phyloP scores from a whole-genome alignment of 2,113 vertebrate species.

The Mugil cephalus region DNA sequence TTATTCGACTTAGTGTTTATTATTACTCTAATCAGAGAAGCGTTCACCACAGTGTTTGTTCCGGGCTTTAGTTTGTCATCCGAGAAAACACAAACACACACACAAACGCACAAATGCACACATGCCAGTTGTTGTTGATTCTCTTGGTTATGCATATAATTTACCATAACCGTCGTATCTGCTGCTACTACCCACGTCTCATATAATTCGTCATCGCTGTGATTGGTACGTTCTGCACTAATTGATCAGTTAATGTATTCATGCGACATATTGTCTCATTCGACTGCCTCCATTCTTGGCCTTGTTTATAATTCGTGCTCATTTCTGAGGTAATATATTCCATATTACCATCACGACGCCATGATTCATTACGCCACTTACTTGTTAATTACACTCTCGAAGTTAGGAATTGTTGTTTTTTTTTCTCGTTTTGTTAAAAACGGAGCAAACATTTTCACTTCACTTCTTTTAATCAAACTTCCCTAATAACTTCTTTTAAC shows the following conservation, averaged over 20 bases:
- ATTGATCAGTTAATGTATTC: slow-evolving; percentile 29
- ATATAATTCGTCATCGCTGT: slow-evolving; percentile 6
- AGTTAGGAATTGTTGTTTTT: slow-evolving; percentile 38
- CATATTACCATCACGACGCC: slow-evolving; percentile 6
- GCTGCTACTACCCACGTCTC: slow-evolving; percentile 10
- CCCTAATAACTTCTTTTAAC: slow-evolving; percentile 1
- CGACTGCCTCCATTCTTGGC: slow-evolving; percentile 3
- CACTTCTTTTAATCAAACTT: slow-evolving; percentile 33
- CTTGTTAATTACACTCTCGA: slow-evolving; percentile 54
- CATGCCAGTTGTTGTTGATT: background rate
- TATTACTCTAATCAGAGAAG: slow-evolving; percentile 4
- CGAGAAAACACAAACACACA: background rate
- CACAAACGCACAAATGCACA: too few relatives aligned
- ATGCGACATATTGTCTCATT: slow-evolving; percentile 12
- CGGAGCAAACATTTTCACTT: slow-evolving; percentile 30
- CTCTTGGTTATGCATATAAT: slow-evolving; percentile 33
- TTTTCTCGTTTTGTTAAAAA: slow-evolving; percentile 14
- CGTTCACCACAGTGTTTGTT: slow-evolving; percentile 9
- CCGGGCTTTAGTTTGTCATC: background rate
- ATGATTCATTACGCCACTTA: slow-evolving; percentile 47
- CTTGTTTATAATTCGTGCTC: slow-evolving; percentile 17
- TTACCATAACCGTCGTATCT: slow-evolving; percentile 22
- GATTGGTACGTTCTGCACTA: slow-evolving; percentile 31
- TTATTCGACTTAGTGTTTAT: slow-evolving; percentile 31
- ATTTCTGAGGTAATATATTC: slow-evolving; percentile 33